Evolutionary conservation across 2,113 vertebrate genomes (phyloP).

Genomic region (Probosciger aterrimus): DNA sequence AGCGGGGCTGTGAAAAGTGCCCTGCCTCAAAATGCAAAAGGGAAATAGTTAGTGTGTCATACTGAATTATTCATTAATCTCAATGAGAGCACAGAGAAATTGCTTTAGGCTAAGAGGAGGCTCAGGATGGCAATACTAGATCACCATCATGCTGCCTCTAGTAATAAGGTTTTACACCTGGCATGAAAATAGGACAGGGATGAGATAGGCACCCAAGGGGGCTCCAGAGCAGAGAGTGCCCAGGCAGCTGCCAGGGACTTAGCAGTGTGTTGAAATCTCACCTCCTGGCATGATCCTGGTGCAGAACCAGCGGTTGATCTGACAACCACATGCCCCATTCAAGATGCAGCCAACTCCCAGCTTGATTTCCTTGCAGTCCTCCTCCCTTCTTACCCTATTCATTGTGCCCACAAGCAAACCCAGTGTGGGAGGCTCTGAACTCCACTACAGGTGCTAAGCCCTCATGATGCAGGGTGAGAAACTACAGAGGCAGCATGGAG

Average conservation of each 20-base stretch:
- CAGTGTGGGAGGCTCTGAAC: accelerated
- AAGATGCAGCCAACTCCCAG: neutral
- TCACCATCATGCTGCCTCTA: neutral
- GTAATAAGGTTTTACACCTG: neutral
- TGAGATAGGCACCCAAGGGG: neutral
- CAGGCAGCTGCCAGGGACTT: neutral
- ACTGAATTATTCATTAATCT: neutral
- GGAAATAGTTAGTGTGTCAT: neutral
- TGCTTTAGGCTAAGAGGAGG: neutral
- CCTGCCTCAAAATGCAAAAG: neutral
- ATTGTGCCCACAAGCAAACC: neutral
- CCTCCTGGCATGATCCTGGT: neutral
- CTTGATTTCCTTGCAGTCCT: neutral
- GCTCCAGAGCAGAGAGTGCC: neutral
- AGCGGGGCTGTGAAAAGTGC: neutral
- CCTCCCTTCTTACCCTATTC: neutral
- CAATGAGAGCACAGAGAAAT: neutral
- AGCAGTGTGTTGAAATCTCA: accelerated
- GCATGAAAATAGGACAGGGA: accelerated
- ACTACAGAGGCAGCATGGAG: neutral
- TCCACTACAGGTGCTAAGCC: accelerated
- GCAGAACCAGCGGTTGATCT: neutral
- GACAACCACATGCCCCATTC: accelerated
- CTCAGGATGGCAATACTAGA: neutral
- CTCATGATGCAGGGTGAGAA: accelerated